Evolutionary conservation across 2,888 invertebrate genomes (phyloP).

Genomic region (Eupithecia subumbrata): DNA sequence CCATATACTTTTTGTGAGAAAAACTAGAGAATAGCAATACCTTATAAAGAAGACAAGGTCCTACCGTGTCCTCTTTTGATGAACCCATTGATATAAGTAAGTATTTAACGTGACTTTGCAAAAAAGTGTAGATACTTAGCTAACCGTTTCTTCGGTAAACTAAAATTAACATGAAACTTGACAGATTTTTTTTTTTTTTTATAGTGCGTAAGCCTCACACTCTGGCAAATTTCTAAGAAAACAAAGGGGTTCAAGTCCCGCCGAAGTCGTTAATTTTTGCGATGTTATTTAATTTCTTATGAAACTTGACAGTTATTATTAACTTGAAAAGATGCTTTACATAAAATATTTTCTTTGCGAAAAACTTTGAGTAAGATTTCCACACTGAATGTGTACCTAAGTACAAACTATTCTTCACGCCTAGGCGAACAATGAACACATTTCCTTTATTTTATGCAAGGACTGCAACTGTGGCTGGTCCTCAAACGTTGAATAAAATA

Average conservation of each 20-base stretch:
- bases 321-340: neutral
- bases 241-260: no score
- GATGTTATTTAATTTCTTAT: no score
- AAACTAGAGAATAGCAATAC: neutral
- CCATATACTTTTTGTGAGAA: neutral
- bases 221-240: no score
- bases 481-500: neutral
- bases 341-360: neutral
- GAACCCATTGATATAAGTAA: neutral
- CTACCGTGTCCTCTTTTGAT: neutral
- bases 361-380: constrained; percentile 33
- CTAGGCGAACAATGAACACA: constrained; percentile 29
- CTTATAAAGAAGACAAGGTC: neutral
- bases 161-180: neutral
- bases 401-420: constrained; percentile 35
- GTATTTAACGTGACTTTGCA: neutral
- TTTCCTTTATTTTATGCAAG: constrained; percentile 22
- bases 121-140: neutral
- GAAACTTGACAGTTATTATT: neutral
- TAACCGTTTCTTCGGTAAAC: neutral
- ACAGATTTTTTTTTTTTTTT: no score
- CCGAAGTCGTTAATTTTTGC: no score
- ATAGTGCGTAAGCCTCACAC: no score
- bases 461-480: neutral
- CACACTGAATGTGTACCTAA: constrained; percentile 32